Evolutionary conservation across 2,113 vertebrate genomes (phyloP), one percentile per base, ranked within the genome.

Genomic region (Clarias magur): DNA sequence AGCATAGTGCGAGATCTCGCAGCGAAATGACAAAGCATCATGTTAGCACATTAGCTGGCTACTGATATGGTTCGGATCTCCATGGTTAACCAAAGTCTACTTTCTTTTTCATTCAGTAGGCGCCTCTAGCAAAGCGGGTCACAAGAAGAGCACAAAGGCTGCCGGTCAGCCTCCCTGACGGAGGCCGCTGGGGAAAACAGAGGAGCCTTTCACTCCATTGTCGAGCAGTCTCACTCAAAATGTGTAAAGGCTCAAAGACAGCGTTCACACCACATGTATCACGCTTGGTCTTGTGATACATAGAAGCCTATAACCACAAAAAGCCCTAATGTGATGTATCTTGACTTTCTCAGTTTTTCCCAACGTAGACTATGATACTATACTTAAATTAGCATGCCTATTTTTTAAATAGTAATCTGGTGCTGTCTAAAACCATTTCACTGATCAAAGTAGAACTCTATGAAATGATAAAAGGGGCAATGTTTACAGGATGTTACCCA

Each of bases 401-500:
- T 60, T 60, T 38, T 67, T 80, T 60, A 1, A 1, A 34, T 57
- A 13, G 13, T 56, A 27, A 53, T 1, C 90, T 91, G 27, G 42
- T 57, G 86, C 25, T 75, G 67, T 85, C 87, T 53, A 67, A 88
- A 86, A 86, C 48, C 48, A n/a, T 75, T 68, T 78, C 10, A 59
- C 57, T 82, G 90, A 92, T 92, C 90, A 59, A 7, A 59, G n/a
- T 57, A 59, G 25, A 62, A 38, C 91, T 90, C 91, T 88, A 89
- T 86, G 63, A 86, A 53, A 89, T 89, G 87, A 89, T 86, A 30
- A 86, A 59, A 90, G 89, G 88, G 92, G 89, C 90, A 91, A 89
- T 95, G 93, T 94, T 95, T 94, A 92, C 92, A 93, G 92, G 93
- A 94, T 94, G 93, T 94, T 94, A 95, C 94, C 93, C 92, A 90